Conservation (phyloP, 2,113 vertebrate genomes). For the Chaenogobius annularis region DNA sequence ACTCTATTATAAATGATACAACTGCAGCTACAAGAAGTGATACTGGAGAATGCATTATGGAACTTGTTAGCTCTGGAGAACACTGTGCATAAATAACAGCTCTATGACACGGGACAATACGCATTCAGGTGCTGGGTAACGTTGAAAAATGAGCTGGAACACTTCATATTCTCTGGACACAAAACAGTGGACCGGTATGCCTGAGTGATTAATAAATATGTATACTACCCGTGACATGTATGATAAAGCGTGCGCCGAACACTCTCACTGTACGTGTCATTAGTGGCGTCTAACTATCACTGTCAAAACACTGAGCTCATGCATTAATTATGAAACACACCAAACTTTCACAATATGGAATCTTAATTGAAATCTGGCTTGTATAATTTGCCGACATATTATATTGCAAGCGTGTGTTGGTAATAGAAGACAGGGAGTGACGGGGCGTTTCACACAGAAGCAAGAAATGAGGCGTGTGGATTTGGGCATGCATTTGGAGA, state of each 20-base stretch:
- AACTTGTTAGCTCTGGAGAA: constrained; percentile 24
- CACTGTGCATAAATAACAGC: constrained; percentile 6
- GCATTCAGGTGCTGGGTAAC: constrained; percentile 20
- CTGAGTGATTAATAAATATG: constrained; percentile 45
- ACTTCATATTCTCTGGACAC: constrained; percentile 48
- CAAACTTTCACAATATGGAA: constrained; percentile 52
- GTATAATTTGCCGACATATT: constrained; percentile 48
- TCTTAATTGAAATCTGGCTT: constrained; percentile 69
- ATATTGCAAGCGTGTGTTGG: constrained; percentile 44
- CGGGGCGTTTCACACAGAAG: constrained; percentile 61
- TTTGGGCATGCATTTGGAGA: constrained; percentile 74
- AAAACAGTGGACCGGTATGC: constrained; percentile 28
- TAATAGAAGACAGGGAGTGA: constrained; percentile 56
- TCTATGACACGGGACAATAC: constrained; percentile 1
- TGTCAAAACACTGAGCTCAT: constrained; percentile 58
- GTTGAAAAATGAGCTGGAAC: constrained; percentile 31
- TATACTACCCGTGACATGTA: constrained; percentile 26
- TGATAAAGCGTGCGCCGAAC: constrained; percentile 43
- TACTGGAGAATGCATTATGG: constrained; percentile 28
- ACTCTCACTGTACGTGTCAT: constrained; percentile 44
- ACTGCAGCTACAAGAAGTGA: constrained; percentile 11
- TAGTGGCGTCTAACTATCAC: constrained; percentile 47
- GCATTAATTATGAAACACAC: constrained; percentile 58
- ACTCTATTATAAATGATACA: constrained; percentile 13
- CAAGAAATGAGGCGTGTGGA: constrained; percentile 70